Base-by-base conservation (phyloP, 30 jellyfish, hydroid and myxozoan genomes). In the Pseudorhiza aurosa region DNA sequence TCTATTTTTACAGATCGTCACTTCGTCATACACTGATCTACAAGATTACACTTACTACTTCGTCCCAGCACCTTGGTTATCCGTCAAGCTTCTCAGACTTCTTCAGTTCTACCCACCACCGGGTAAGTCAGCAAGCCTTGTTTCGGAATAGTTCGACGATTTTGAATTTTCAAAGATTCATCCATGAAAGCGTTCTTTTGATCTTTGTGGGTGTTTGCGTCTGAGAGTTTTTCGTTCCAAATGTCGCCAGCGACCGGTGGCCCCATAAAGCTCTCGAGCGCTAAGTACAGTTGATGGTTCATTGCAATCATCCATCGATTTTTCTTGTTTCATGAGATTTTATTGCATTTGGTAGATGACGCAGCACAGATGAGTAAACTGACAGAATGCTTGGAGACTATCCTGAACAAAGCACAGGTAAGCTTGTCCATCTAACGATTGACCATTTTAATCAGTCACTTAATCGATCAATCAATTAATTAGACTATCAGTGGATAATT, bases 41-140 rank as follows among this genome's bases (percentile, higher is more conserved):
- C 91, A 93, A 81, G 98, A 93, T 43, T 93, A 93, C 88, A 93
- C 98, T 21, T 93, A 93, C 55, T 93, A 85, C 49, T 93, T 93
- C 44, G 98, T 93, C 5, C 98, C 98, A 58, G 98, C 98, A 11
- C 98, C 98, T 36, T 91, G 98, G 98, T 87, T 91, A 30, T 83
- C 98, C 8, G 98, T 91, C 40, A 91, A 91, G 62, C 89, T 91
- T n/a, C 75, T 91, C 6, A 85, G 88, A 58, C 86, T 91, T 40
- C 90, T 91, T n/a, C 98, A 91, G 32, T 79, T 39, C 40, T 84
- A 83, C 42, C 96, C 98, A 2, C 87, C 96, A 7, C 96, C 98
- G 51, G 98, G 98, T 91, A 26, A 25, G 82, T 8, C 37, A 11
- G n/a, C n/a, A n/a, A n/a, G n/a, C n/a, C n/a, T n/a, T n/a, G n/a